A percentile compares a stretch with the other conserved stretches of the same genome.
Evolutionary conservation across 2,113 vertebrate species (phyloP).

Genomic region (Lophochroa leadbeateri): DNA sequence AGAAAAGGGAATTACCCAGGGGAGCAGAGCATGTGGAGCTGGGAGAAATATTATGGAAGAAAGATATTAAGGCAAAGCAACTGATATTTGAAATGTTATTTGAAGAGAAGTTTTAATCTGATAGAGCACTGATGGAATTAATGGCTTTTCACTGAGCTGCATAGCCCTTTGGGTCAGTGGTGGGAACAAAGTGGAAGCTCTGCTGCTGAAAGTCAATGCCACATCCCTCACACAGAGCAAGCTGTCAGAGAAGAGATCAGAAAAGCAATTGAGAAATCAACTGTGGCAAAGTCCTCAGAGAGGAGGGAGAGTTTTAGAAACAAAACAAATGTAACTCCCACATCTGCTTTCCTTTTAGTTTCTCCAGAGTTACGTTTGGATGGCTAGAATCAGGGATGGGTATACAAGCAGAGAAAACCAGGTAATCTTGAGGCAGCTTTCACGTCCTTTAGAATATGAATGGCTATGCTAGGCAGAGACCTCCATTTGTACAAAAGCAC

Average conservation of each 20-base stretch:
- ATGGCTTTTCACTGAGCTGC: neutral
- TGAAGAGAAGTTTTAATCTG: slow-evolving; percentile 45
- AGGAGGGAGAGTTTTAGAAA: neutral
- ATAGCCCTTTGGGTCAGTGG: neutral
- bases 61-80: slow-evolving; percentile 12
- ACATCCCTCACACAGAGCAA: neutral
- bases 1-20: slow-evolving; percentile 17
- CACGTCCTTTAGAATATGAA: neutral
- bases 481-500: neutral
- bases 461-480: neutral
- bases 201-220: neutral
- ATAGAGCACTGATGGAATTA: neutral
- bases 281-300: neutral
- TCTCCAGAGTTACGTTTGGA: neutral
- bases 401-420: neutral
- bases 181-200: neutral
- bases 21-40: neutral
- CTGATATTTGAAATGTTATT: slow-evolving; percentile 24
- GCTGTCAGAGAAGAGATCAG: neutral
- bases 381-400: neutral
- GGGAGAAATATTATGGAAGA: slow-evolving; percentile 23
- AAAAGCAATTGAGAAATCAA: neutral
- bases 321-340: accelerated
- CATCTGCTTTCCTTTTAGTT: neutral
- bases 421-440: neutral